Evolutionary conservation across 2,113 vertebrate genomes (phyloP), one percentile per base, ranked within the genome.

Genomic region (Galeopterus variegatus): DNA sequence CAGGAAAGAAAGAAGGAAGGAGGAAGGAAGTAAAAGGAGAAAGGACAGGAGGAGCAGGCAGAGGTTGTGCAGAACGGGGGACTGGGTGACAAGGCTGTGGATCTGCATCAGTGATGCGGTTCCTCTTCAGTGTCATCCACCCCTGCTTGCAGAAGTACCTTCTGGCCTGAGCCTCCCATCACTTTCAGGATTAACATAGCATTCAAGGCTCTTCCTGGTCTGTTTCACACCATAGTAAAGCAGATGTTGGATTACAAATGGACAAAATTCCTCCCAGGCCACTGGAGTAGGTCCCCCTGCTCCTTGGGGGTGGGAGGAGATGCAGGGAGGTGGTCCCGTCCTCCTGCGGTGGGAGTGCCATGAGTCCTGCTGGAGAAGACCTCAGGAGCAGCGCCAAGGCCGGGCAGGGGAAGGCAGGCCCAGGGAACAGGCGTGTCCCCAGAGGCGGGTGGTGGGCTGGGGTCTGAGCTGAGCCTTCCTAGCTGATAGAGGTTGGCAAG

Each of bases 11-110:
- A 19, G 31, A 67, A 41, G 28, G 50, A 17, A 3, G 11, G 24
- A 24, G 4, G 3, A 2, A 41, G 12, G 10, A 6, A 15, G 18
- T 10, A 1, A 10, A 3, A 2, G 33, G 12, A 10, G 17, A 17
- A 33, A 33, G 33, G 7, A 45, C 19, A 1, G 8, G 56, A 9
- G 6, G 11, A 36, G 8, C 3, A 26, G 33, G 21, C n/a, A 56
- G 87, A 77, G 72, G 45, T 60, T 72, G 28, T 75, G n/a, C 31
- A n/a, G 24, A 75, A n/a, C 17, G 36, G 14, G 60, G 48, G 48
- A 12, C 19, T 33, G 54, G 15, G 72, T 52, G 17, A 48, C 6
- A 41, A 19, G 26, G 33, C 17, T 87, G 13, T 1, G 18, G 31
- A 21, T 89, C 70, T 41, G 21, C 18, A 12, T 21, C 31, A 67